Evolutionary conservation across 2,797 vertebrate genomes (phyloP).

Genomic region (Periparus ater): DNA sequence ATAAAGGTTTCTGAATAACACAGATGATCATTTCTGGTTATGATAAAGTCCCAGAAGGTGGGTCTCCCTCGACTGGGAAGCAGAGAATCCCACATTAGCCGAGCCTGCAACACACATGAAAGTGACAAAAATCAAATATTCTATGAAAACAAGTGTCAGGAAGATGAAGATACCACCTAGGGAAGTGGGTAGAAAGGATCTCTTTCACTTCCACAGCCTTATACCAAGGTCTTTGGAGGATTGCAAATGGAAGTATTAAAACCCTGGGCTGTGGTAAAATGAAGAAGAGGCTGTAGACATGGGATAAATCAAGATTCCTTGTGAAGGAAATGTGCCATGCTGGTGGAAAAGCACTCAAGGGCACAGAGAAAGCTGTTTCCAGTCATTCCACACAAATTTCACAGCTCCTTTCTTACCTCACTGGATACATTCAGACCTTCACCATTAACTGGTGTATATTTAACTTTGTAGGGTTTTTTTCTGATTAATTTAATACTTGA

Average conservation of each 20-base stretch:
- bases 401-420: background rate
- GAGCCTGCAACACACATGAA: background rate
- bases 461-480: background rate
- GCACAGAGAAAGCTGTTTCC: background rate
- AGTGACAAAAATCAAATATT: background rate
- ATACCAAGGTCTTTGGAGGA: background rate
- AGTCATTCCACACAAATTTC: background rate
- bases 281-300: background rate
- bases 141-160: background rate
- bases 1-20: constrained; percentile 5
- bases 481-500: background rate
- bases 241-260: background rate
- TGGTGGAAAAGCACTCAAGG: background rate
- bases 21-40: background rate
- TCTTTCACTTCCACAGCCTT: background rate
- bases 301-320: background rate
- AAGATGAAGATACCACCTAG: background rate
- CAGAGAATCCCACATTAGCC: background rate
- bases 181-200: background rate
- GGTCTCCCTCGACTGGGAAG: background rate
- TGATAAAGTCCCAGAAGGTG: background rate
- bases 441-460: background rate
- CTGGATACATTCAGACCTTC: background rate
- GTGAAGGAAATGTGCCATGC: background rate
- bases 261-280: background rate